phyloP scores from a whole-genome alignment of 2,888 invertebrate species.

The Hybos culiciformis region DNA sequence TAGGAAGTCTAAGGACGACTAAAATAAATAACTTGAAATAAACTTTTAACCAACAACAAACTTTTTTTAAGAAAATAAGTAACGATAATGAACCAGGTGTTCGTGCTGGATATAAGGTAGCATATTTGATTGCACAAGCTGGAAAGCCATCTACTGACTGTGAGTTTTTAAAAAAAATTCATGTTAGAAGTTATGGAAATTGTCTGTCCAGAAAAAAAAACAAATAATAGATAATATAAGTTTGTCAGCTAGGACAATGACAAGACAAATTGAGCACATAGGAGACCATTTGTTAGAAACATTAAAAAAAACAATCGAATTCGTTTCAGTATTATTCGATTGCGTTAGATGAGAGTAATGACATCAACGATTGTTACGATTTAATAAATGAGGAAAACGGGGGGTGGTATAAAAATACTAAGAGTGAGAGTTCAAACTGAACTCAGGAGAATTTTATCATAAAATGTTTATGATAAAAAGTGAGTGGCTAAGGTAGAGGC shows the following conservation, averaged over 20 bases:
- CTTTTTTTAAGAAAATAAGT: constrained; percentile 3
- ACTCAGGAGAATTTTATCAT: too few relatives aligned
- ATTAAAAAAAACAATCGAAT: constrained; percentile 1
- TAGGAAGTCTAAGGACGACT: constrained; percentile 1
- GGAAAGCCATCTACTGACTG: constrained; percentile 2
- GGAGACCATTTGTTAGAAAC: not conserved
- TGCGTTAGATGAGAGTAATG: not conserved
- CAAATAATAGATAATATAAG: constrained; percentile 3
- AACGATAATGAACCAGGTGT: constrained; percentile 4
- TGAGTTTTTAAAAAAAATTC: constrained; percentile 1
- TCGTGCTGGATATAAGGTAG: constrained; percentile 4
- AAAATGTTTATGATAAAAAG: too few relatives aligned
- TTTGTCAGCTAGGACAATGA: constrained; percentile 1
- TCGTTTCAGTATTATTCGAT: not conserved
- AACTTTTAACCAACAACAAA: constrained; percentile 1
- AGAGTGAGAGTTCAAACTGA: too few relatives aligned
- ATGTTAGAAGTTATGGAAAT: constrained; percentile 1
- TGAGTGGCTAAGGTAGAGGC: too few relatives aligned
- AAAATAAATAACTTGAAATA: constrained; percentile 1
- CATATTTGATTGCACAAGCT: constrained; percentile 2
- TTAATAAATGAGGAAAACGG: too few relatives aligned
- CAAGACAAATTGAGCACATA: not conserved
- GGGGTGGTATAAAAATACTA: too few relatives aligned
- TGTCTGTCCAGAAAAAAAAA: constrained; percentile 3
- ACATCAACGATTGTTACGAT: too few relatives aligned